These are phyloP conservation scores for Archilochus colubris DNA, from an alignment of 2,113 vertebrate species.

Conservation along the genomic window DNA sequence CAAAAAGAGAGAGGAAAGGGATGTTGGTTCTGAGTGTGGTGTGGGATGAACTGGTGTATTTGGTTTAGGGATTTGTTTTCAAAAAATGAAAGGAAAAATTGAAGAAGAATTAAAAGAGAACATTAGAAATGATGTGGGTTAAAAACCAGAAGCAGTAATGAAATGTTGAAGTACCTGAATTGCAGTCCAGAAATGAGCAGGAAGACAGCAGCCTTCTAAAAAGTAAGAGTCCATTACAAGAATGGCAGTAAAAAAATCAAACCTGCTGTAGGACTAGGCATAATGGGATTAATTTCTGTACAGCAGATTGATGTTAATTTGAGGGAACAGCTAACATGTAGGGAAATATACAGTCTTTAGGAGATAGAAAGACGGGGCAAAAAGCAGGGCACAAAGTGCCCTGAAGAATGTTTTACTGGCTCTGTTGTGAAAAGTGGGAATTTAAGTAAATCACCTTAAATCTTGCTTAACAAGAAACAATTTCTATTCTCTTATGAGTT, in stretches of 20 bases:
- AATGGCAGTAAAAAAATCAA: background rate
- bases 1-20: background rate
- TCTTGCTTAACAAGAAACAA: background rate
- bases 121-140: background rate
- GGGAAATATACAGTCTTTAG: background rate
- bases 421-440: background rate
- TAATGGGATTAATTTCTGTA: background rate
- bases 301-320: background rate
- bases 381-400: background rate
- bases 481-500: background rate
- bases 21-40: background rate
- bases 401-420: background rate
- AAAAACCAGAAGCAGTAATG: background rate
- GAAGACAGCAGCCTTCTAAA: background rate
- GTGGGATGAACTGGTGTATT: background rate
- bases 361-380: background rate
- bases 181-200: background rate
- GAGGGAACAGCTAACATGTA: background rate
- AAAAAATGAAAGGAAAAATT: background rate
- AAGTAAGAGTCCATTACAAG: background rate
- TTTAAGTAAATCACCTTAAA: background rate
- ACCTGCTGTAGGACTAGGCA: background rate
- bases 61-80: rapidly evolving
- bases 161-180: background rate
- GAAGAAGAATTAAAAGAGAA: background rate